Evolutionary conservation across 2,113 vertebrate species (phyloP).

Genomic region (Oxyura jamaicensis): DNA sequence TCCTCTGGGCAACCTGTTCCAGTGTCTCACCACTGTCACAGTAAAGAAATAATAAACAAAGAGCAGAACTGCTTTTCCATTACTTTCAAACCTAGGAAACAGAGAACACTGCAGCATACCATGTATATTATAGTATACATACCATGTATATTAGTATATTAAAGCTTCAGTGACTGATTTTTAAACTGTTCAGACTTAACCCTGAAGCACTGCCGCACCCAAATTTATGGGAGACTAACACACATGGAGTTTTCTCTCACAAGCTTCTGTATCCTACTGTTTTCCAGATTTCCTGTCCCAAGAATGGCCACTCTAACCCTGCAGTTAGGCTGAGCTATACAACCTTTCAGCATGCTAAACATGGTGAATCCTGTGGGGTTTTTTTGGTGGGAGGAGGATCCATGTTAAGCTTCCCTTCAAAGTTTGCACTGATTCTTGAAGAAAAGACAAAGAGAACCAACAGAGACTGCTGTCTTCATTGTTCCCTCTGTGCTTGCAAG

Average conservation of each 20-base stretch:
- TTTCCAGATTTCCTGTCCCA: not conserved
- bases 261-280: not conserved
- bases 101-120: not conserved
- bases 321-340: not conserved
- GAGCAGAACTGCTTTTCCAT: not conserved
- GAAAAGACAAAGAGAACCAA: not conserved
- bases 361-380: rapidly evolving
- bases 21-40: too few relatives aligned
- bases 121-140: too few relatives aligned
- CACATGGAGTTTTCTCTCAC: not conserved
- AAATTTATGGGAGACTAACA: not conserved
- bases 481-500: not conserved
- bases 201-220: not conserved
- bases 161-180: not conserved
- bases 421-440: not conserved
- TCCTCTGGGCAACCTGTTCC: too few relatives aligned
- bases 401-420: not conserved
- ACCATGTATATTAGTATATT: not conserved
- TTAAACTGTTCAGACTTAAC: not conserved
- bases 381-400: not conserved
- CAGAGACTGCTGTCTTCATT: not conserved
- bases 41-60: not conserved
- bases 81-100: not conserved
- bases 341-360: not conserved
- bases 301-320: not conserved